phyloP scores from a whole-genome alignment of 2,888 invertebrate genomes.

The Heliconius sara region DNA sequence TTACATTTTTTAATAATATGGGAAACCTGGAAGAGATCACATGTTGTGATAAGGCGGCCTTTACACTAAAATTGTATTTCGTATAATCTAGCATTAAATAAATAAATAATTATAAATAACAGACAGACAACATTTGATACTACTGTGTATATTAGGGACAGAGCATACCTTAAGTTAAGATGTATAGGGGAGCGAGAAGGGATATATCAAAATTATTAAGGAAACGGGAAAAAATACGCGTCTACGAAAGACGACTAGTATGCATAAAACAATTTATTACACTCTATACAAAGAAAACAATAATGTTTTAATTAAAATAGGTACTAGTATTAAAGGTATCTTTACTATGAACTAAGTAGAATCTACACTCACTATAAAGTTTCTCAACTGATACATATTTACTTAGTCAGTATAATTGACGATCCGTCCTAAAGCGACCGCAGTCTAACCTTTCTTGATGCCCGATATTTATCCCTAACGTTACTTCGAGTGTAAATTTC shows the following conservation, averaged over 20 bases:
- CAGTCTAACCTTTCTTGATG: conserved; percentile 7
- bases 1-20: no score
- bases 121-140: no score
- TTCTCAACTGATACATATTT: conserved; percentile 29
- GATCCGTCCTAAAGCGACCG: conserved; percentile 25
- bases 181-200: no score
- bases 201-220: no score
- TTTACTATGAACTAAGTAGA: not conserved
- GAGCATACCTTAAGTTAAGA: no score
- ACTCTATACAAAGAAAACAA: not conserved
- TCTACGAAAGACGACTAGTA: not conserved
- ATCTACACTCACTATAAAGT: conserved; percentile 4
- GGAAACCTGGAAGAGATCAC: no score
- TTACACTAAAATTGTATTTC: no score
- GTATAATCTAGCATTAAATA: no score
- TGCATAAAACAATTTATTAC: not conserved
- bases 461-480: conserved; percentile 3
- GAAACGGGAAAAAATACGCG: no score
- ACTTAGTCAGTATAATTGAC: conserved; percentile 33
- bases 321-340: not conserved
- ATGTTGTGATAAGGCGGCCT: no score
- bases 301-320: not conserved
- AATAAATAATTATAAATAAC: no score
- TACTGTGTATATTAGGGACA: no score
- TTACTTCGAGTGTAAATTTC: conserved; percentile 3